Evolutionary conservation across 2,888 invertebrate species (phyloP).

Genomic region (Exocentrus adspersus): DNA sequence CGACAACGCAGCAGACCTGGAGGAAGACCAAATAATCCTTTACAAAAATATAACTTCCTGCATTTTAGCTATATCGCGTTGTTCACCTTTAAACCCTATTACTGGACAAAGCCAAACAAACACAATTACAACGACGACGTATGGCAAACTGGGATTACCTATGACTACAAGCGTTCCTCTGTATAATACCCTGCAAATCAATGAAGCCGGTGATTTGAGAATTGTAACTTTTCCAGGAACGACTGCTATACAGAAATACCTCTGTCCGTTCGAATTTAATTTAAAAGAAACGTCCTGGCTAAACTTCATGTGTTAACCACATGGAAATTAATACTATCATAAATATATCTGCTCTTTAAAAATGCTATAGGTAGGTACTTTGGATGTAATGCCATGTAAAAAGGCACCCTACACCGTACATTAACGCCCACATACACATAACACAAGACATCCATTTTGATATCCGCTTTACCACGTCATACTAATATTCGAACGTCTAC

Average conservation of each 20-base stretch:
- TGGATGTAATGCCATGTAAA: too few relatives aligned
- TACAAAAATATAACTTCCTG: conserved; percentile 74
- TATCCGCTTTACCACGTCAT: too few relatives aligned
- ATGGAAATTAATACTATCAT: too few relatives aligned
- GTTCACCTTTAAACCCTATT: conserved; percentile 72
- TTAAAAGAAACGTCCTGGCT: conserved; percentile 64
- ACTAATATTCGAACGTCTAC: too few relatives aligned
- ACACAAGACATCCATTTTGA: too few relatives aligned
- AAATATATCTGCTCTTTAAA: too few relatives aligned
- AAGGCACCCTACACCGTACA: too few relatives aligned
- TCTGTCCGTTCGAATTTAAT: conserved; percentile 67
- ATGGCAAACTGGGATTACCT: conserved; percentile 50
- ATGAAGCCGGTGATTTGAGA: conserved; percentile 67
- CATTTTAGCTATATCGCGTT: conserved; percentile 71
- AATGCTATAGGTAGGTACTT: too few relatives aligned
- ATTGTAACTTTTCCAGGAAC: conserved; percentile 67
- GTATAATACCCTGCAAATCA: conserved; percentile 69
- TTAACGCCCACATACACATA: too few relatives aligned
- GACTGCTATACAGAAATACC: conserved; percentile 66
- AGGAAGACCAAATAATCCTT: conserved; percentile 67
- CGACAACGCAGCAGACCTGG: conserved; percentile 65
- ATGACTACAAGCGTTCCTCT: conserved; percentile 56
- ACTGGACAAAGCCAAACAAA: conserved; percentile 72
- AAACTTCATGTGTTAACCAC: conserved; percentile 47
- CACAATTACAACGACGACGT: conserved; percentile 57